Evolutionary conservation across 2,113 vertebrate genomes (phyloP).

Genomic region (Oxygymnocypris stewartii): DNA sequence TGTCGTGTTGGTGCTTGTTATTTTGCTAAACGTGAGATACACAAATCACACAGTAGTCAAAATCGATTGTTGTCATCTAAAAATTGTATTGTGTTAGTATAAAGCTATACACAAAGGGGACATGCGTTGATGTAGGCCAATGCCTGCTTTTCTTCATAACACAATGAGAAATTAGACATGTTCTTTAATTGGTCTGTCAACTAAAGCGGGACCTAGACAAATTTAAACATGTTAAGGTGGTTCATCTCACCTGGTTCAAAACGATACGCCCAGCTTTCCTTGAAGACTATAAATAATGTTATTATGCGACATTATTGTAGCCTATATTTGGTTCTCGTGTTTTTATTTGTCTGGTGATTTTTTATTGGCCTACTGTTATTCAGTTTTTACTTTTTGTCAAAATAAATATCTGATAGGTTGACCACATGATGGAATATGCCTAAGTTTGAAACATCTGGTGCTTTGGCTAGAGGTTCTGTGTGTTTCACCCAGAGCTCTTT

Average conservation of each 20-base stretch:
- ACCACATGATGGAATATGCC: background rate
- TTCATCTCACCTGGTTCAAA: slow-evolving; percentile 1
- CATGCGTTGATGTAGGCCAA: background rate
- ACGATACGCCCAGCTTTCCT: background rate
- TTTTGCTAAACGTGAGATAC: background rate
- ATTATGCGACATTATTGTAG: background rate
- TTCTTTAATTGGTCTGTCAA: background rate
- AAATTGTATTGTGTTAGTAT: background rate
- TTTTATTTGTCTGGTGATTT: background rate
- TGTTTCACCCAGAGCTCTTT: background rate
- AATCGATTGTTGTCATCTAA: background rate
- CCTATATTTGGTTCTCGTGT: background rate
- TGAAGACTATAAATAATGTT: background rate
- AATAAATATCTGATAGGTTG: background rate
- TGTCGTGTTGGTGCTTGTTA: background rate
- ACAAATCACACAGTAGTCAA: background rate
- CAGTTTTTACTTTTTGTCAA: background rate
- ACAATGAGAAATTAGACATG: background rate
- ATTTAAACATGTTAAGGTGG: background rate
- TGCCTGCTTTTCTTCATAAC: background rate
- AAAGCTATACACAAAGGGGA: background rate
- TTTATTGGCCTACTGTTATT: background rate
- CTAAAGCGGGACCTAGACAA: background rate
- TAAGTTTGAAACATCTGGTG: background rate
- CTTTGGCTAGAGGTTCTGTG: background rate